Conservation (phyloP, 1,140 invertebrate species). For the Manduca sexta region DNA sequence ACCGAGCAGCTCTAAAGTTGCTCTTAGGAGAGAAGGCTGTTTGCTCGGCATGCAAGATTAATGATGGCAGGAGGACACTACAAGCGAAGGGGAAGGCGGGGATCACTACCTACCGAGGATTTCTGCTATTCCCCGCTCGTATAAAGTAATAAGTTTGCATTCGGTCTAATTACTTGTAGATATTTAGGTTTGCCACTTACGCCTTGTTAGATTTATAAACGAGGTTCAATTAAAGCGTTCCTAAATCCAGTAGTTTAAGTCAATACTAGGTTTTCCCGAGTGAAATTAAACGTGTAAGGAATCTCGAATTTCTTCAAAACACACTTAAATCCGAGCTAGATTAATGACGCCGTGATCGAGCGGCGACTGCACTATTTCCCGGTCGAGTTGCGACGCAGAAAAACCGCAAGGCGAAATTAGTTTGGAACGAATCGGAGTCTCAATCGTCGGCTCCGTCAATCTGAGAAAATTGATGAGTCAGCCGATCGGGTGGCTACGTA, state of each 20-base stretch:
- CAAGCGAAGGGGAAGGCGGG: conserved; percentile 17
- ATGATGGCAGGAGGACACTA: conserved; percentile 48
- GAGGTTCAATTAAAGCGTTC: conserved; percentile 30
- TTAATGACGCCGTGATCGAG: conserved; percentile 3
- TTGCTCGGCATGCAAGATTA: conserved; percentile 59
- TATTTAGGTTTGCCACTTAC: conserved; percentile 27
- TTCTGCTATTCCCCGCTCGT: conserved; percentile 25
- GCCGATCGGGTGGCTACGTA: conserved; percentile 34
- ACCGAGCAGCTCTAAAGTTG: conserved; percentile 40
- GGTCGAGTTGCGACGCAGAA: neutral
- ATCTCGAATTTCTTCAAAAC: neutral
- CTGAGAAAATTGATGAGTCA: conserved; percentile 65
- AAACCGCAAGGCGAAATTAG: conserved; percentile 26
- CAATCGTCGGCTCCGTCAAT: conserved; percentile 51
- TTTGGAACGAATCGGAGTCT: conserved; percentile 37
- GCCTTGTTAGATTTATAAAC: conserved; percentile 43
- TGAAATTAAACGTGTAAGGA: neutral
- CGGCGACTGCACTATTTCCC: conserved; percentile 8
- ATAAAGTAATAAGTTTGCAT: conserved; percentile 29
- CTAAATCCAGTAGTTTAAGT: conserved; percentile 8
- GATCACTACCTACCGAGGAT: conserved; percentile 16
- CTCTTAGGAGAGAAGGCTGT: conserved; percentile 36
- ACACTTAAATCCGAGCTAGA: neutral
- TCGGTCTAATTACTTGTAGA: conserved; percentile 44
- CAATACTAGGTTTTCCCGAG: neutral